Base-by-base conservation (phyloP, 2,888 invertebrate species). In the Scaeva pyrastri region DNA sequence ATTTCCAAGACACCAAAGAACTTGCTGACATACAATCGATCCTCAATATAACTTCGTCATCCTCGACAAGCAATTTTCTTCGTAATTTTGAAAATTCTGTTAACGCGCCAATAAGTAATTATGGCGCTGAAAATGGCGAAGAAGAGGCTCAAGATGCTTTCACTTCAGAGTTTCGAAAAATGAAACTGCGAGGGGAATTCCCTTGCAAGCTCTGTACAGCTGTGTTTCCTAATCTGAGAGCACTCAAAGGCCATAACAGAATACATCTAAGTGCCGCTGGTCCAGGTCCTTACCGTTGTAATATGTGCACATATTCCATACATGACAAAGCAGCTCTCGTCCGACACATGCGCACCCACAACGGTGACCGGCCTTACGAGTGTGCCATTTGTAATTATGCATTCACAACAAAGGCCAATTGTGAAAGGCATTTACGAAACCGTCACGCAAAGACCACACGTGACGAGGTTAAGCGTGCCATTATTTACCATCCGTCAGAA, bases 331-430 rank as follows among this genome's bases (percentile, higher is more conserved):
- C 97, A 21, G 97, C 98, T 2, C 93, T 99, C 66, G 96, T 97
- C 10, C 95, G 98, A 21, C 98, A 98, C 90, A 96, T 98, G 95
- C 94, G 98, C 55, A 97, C 97, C 0, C 98, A 98, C 93, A 98
- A 98, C 90, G 98, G 98, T 0, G 98, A 98, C 90, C 94, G 98
- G 12, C 98, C 98, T 0, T 98, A 97, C 91, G 97, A 98, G 91
- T 99, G 98, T 91, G 95, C 96, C 0, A 94, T 98, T n/a, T 99
- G 99, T 92, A 97, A 97, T 90, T 98, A 97, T 90, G 98, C 98
- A 2, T 99, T 99, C 92, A 98, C 98, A 31, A 98, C 98, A 0
- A 98, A 98, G 93, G 98, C 98, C 1, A 98, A 99, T 91, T 99
- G 99, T 91, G 98, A 99, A 93, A 94, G 98, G 7, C 98, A 99